Evolutionary conservation across 2,797 vertebrate species (phyloP), one percentile per base, ranked within the genome.

Genomic region (Lepilemur ruficaudatus): DNA sequence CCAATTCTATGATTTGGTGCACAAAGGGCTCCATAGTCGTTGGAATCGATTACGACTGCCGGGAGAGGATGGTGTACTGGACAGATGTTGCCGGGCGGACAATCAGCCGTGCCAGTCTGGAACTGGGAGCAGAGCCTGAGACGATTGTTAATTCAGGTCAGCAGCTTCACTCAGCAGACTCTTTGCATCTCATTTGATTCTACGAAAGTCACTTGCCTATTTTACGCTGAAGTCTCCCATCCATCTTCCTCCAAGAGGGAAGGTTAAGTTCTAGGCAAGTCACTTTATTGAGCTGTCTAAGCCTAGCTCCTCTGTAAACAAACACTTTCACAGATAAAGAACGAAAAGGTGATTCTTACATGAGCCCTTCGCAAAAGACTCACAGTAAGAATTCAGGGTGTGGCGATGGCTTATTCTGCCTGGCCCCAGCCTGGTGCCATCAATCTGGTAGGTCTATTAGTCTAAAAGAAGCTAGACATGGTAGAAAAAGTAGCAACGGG

Each of bases 11-110:
- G 57, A 97, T 75, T 86, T 35, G 63, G 75, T 89, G 35, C 35
- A 32, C 20, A 0, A 97, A 99, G 99, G 99, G 99, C 14, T 99
- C 99, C 94, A 99, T 99, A 41, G 99, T 99, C 10, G 99, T 99
- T 12, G 99, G 99, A 0, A 98, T 99, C 0, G 99, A 99, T 98
- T 99, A 99, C 0, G 99, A 99, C 98, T 99, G 99, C 98, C 98
- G 98, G 90, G 99, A 99, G 82, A 99, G 98, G 98, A 99, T 98
- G 70, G 98, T 99, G 30, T 99, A 99, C 43, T 99, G 99, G 99
- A 99, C 99, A 0, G 99, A 99, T 6, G 98, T 99, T 76, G 99
- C 99, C 0, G 99, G 99, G 0, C 98, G 99, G 91, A 99, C 99
- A 12, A 99, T 99, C 96, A 99, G 98, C 98, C 98, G 99, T 83